Conservation (phyloP, 2,113 vertebrate species). For the Neofelis nebulosa region DNA sequence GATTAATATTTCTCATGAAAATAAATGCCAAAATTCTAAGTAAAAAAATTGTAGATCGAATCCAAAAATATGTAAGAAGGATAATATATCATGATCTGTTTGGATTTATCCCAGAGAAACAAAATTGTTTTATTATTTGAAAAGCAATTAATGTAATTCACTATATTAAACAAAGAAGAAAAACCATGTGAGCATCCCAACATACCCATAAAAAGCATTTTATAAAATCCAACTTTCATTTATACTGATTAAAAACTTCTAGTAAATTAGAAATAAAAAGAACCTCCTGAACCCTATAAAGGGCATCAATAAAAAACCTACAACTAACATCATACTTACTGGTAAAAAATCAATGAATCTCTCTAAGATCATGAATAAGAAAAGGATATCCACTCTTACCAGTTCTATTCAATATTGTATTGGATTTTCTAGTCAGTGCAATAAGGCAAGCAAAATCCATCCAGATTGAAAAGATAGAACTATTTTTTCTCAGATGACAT, state of each 20-base stretch:
- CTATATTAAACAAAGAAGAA: neutral
- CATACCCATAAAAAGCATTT: neutral
- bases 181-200: neutral
- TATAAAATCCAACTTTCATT: neutral
- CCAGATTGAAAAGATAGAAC: neutral
- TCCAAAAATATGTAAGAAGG: neutral
- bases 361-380: no score
- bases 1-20: neutral
- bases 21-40: neutral
- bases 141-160: neutral
- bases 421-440: neutral
- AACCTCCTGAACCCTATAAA: neutral
- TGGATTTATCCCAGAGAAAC: neutral
- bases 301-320: neutral
- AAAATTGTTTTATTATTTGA: neutral
- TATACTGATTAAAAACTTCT: neutral
- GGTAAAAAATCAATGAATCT: neutral
- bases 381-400: no score
- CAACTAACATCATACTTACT: neutral
- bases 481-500: neutral
- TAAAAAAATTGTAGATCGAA: neutral
- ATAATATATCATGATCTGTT: neutral
- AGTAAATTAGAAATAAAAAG: neutral
- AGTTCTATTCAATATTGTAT: no score
- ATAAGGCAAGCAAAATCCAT: neutral